These are phyloP conservation scores for Neodiprion fabricii DNA, from an alignment of 1,140 invertebrate species.

Conservation along the genomic window DNA sequence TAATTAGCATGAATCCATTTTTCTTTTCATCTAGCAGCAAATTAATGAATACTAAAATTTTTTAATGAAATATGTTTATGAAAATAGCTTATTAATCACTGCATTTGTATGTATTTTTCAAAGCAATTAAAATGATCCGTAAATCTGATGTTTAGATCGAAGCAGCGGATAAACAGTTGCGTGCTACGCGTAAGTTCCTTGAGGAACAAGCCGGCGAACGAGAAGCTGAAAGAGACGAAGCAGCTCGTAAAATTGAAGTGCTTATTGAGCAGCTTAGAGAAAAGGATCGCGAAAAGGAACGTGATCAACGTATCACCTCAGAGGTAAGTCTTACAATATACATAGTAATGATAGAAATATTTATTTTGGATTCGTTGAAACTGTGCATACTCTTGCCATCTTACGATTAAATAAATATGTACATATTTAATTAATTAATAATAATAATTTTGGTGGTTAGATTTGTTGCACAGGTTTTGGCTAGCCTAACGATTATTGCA, in stretches of 20 bases:
- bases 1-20: too few species aligned
- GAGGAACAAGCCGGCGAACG: constrained; percentile 82
- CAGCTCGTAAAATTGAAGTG: constrained; percentile 66
- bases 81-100: constrained; percentile 31
- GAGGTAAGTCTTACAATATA: constrained; percentile 44
- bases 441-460: neutral
- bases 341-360: neutral
- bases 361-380: neutral
- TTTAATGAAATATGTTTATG: neutral
- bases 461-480: neutral
- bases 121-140: neutral
- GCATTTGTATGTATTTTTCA: neutral
- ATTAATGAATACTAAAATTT: neutral
- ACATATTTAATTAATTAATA: neutral
- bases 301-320: constrained; percentile 52
- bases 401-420: neutral
- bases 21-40: too few species aligned
- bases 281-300: constrained; percentile 66
- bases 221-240: constrained; percentile 80
- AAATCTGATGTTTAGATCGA: constrained; percentile 66
- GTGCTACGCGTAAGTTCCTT: constrained; percentile 74
- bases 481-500: neutral
- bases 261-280: constrained; percentile 69
- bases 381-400: neutral
- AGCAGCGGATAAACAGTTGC: constrained; percentile 79